Evolutionary conservation across 2,113 vertebrate genomes (phyloP), one percentile per base, ranked within the genome.

Genomic region (Gorsachius goisagi): DNA sequence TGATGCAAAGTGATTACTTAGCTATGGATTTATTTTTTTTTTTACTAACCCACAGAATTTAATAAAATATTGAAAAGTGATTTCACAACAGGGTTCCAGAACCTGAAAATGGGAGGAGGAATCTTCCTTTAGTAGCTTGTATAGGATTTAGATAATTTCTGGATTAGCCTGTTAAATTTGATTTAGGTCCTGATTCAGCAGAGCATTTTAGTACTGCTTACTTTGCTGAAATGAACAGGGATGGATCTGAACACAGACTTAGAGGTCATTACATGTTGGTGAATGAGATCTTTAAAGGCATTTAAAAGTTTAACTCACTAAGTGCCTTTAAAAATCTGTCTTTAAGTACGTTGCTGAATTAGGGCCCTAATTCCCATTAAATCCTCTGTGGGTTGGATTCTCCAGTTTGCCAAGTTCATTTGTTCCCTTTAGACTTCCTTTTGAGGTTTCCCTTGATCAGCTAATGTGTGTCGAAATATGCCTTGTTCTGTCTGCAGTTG

Each of bases 381-480:
- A 89, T 85, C 78, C 49, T 77, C 64, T 50, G 21, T 83, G 50
- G 86, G 45, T 87, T 94, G 87, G 59, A 93, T 94, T 92, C 84
- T 92, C 93, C 87, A 93, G 89, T 82, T 95, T 95, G 47, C 87
- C 87, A 88, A 88, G 84, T 95, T 96, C 81, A 88, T 92, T 95
- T 88, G 30, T 28, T 88, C 84, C 74, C 71, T 93, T 89, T 71
- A 66, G 71, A 95, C 74, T 91, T 95, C 84, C 90, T 91, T 56
- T 47, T 91, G 74, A 95, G 78, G 66, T 91, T 95, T 95, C 52
- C 67, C 91, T 97, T 95, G 77, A 95, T 95, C 91, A 96, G 69
- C 73, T 91, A 92, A 89, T 44, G n/a, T 37, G 45, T 95, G 67
- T 95, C 5, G 74, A 97, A 97, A 88, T 83, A 93, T 15, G 71